These are phyloP conservation scores for Drosophila mulleri DNA, from an alignment of 2,888 invertebrate species.

Conservation along the genomic window DNA sequence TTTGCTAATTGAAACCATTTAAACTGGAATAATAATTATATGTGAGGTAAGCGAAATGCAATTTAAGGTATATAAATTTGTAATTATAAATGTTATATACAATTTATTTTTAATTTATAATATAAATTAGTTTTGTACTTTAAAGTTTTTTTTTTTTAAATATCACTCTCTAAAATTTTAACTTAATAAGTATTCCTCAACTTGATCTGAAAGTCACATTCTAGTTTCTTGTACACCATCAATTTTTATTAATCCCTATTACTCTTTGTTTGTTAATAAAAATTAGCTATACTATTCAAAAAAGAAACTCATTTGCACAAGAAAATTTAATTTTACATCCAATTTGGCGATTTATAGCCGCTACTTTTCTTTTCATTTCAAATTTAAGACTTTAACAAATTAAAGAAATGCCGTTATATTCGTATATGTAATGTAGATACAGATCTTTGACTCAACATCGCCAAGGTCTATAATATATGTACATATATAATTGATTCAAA, in stretches of 20 bases:
- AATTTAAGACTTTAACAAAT: not conserved
- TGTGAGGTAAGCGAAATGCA: slow-evolving; percentile 20
- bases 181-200: too few relatives aligned
- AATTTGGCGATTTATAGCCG: not conserved
- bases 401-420: slow-evolving; percentile 18
- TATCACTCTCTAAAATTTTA: too few relatives aligned
- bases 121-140: too few relatives aligned
- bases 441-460: slow-evolving; percentile 6
- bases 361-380: slow-evolving; percentile 29
- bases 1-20: slow-evolving; percentile 29
- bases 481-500: slow-evolving; percentile 22
- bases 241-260: not conserved
- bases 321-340: not conserved
- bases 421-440: not conserved
- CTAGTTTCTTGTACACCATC: too few relatives aligned
- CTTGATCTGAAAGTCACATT: too few relatives aligned
- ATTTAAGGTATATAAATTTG: not conserved
- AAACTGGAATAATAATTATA: slow-evolving; percentile 21
- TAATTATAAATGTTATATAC: not conserved
- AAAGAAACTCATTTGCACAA: not conserved
- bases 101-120: not conserved
- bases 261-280: not conserved
- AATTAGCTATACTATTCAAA: not conserved
- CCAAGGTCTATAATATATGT: slow-evolving; percentile 20
- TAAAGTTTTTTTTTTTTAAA: too few relatives aligned